Evolutionary conservation across 92 coral and sea anemone genomes (phyloP), one percentile per base, ranked within the genome.

Genomic region (Epizoanthus illoricatus): DNA sequence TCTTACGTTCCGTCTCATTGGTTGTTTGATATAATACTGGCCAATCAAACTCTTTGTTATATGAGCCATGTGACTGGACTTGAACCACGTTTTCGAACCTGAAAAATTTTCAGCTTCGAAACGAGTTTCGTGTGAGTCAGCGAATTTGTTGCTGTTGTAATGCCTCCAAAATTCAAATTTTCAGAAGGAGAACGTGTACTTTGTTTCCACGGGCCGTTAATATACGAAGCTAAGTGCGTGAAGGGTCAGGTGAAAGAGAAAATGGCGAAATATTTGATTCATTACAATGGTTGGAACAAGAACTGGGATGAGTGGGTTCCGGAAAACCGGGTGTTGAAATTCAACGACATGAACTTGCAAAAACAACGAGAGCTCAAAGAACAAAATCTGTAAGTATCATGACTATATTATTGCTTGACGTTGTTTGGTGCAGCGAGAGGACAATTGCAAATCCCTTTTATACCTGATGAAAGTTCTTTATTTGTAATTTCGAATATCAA

Each of bases 301-400:
- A 95, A 91, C 63, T 95, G 98, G 98, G 98, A 95, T 87, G 98
- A 95, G 87, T 95, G 98, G 98, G 98, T 95, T 10, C 98, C 98
- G 20, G 98, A 95, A 85, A 93, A 84, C 84, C 92, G 98, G 64
- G 98, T 95, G 64, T 83, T 95, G 74, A 95, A 95, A 79, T 95
- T 85, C 87, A 93, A 94, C 90, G 98, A 95, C 61, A 92, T 93
- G 69, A 95, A 95, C 76, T 88, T 95, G 23, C 95, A 91, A 71
- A 95, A 93, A 73, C 98, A 95, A 80, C 87, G 86, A 82, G 98
- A 95, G 76, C 91, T 95, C 10, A 89, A 92, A 49, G 98, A 95
- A 80, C 98, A 95, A 75, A 95, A 90, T 83, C 84, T 88, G 97
- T 92, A 84, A 76, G 97, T 92, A 82, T 55, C 71, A 61, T 17